Conservation (phyloP, 2,113 vertebrate species). For the Eublepharis macularius region DNA sequence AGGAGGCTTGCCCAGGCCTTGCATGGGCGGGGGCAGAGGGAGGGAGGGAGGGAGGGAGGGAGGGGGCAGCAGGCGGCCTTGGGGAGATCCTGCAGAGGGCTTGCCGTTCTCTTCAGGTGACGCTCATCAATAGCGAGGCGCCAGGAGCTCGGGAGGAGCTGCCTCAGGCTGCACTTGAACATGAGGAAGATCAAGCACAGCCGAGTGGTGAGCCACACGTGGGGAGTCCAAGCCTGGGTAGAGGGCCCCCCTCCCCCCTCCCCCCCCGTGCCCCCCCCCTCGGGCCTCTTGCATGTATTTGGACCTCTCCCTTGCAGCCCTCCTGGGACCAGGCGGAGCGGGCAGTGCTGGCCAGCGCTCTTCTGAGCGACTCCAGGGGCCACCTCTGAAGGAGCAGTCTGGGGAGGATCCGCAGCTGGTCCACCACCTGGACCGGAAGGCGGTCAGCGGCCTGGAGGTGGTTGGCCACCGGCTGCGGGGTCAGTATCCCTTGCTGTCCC, state of each 20-base stretch:
- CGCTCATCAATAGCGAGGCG: not conserved
- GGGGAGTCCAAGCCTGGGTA: too few species aligned
- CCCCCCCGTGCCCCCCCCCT: not conserved
- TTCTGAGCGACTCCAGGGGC: not conserved
- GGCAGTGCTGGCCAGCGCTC: not conserved
- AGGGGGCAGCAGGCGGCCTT: not conserved
- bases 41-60: too few species aligned
- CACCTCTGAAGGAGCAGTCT: conserved; percentile 18
- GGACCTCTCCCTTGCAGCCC: not conserved
- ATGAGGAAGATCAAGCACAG: rapidly evolving
- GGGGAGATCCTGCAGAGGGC: too few species aligned
- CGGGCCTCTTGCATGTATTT: not conserved
- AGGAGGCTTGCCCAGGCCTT: too few species aligned
- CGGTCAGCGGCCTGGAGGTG: conserved; percentile 36
- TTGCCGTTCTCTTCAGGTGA: not conserved
- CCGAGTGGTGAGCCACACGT: not conserved
- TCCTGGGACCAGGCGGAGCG: not conserved
- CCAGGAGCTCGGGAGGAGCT: not conserved
- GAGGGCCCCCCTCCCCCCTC: too few species aligned
- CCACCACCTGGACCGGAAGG: conserved; percentile 3
- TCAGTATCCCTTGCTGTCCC: conserved; percentile 65
- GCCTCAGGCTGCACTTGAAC: rapidly evolving
- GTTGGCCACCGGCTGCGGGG: conserved; percentile 62
- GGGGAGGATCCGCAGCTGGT: conserved; percentile 47
- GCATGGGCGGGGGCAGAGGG: too few species aligned